Base-by-base conservation (phyloP, 2,797 vertebrate species). In the Artibeus jamaicensis region DNA sequence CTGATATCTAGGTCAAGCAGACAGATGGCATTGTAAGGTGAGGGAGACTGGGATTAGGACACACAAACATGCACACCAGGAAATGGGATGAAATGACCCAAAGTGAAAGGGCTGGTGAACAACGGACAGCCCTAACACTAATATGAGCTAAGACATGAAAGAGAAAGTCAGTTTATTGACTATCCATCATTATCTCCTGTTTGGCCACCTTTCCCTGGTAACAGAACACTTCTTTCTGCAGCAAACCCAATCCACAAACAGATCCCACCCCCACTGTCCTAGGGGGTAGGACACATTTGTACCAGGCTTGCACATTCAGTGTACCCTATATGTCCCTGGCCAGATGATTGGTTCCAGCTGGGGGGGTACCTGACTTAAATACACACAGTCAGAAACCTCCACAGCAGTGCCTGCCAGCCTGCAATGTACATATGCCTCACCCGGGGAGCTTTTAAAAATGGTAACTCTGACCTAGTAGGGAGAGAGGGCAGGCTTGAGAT, bases 1-100 rank as follows among this genome's bases (percentile, higher is more conserved):
- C n/a, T 57, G 59, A 32, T 88, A 96, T 95, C 55, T 86, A 95
- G 95, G 96, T 89, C 96, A 97, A 77, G 55, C 26, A 92, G 93
- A 95, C 95, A 97, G 96, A 97, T 92, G 96, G 96, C 46, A 65
- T 2, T 39, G 37, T 18, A 46, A 70, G 50, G 44, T 76, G 26
- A 81, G 53, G 46, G 89, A 82, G 62, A 37, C 0, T 14, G 26
- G 78, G 79, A 86, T 48, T 1, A 55, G 76, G 71, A 68, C 2
- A 0, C 76, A 15, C 9, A 44, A 26, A 39, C n/a, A 3, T 29
- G 5, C 21, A 48, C 62, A 78, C 18, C 79, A 39, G 16, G 44
- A 76, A 73, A 87, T 3, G 19, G 10, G 48, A 71, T 48, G 42
- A 83, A 79, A 82, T 59, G 76, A 91, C 7, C 37, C 76, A 89